Conservation (phyloP, 2,888 invertebrate species). For the Pammene aurita region DNA sequence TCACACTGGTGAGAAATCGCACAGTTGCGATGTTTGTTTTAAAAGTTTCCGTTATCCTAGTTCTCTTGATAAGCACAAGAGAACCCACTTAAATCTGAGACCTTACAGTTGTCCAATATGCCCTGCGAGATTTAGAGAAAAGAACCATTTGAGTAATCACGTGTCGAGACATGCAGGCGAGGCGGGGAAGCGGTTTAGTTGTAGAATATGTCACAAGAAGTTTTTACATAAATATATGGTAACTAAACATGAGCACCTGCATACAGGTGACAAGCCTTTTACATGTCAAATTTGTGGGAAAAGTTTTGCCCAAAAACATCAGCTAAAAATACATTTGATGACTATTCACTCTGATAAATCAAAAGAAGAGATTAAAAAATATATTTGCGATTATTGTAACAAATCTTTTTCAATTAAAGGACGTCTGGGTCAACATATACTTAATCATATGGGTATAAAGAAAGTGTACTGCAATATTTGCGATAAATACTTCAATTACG, state of each 20-base stretch:
- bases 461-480: not conserved
- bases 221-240: conserved; percentile 9
- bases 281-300: not conserved
- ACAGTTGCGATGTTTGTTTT: not conserved
- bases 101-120: conserved; percentile 2
- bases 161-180: conserved; percentile 1
- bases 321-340: not conserved
- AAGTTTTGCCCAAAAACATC: not conserved
- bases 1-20: not conserved
- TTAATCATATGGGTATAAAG: not conserved
- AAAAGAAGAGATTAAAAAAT: not conserved
- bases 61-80: not conserved
- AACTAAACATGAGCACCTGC: not conserved
- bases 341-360: not conserved
- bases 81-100: not conserved
- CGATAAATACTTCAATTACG: not conserved
- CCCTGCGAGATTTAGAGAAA: conserved; percentile 4
- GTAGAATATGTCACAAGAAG: conserved; percentile 4
- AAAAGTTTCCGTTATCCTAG: not conserved
- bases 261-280: not conserved
- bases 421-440: not conserved
- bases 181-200: not conserved
- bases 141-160: conserved; percentile 3
- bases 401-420: not conserved
- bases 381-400: not conserved